Conservation (phyloP, 2,888 invertebrate species). For the Chironomus tentans region DNA sequence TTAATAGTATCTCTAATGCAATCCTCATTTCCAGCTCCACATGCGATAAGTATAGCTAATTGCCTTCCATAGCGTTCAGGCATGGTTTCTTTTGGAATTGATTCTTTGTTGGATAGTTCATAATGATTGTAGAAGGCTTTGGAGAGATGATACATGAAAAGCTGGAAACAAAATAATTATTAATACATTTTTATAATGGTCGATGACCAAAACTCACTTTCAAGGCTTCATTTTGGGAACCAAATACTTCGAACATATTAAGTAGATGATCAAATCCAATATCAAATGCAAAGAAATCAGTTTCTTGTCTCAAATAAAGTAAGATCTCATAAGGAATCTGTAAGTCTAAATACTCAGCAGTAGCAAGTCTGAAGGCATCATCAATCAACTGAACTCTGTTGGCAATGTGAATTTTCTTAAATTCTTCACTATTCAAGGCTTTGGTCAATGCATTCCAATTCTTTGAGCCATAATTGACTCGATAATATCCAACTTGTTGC, state of each 20-base stretch:
- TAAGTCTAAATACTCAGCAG: conserved; percentile 46
- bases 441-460: conserved; percentile 18
- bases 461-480: conserved; percentile 21
- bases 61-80: not conserved
- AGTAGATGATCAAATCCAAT: not conserved
- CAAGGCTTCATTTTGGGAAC: not conserved
- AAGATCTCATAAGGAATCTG: conserved; percentile 42
- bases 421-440: conserved; percentile 11
- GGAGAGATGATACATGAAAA: not conserved
- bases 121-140: conserved; percentile 1
- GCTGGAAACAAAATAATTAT: not conserved
- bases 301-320: conserved; percentile 48
- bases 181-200: not conserved
- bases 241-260: not conserved
- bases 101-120: not conserved
- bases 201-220: not conserved
- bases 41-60: not conserved
- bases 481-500: conserved; percentile 27
- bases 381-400: conserved; percentile 65
- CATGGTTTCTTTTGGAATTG: not conserved
- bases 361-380: conserved; percentile 54
- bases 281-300: conserved; percentile 49
- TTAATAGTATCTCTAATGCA: not conserved
- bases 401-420: conserved; percentile 32
- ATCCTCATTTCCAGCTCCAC: conserved; percentile 5